Conservation (phyloP, 1,140 invertebrate genomes). For the Sweltsa coloradensis region DNA sequence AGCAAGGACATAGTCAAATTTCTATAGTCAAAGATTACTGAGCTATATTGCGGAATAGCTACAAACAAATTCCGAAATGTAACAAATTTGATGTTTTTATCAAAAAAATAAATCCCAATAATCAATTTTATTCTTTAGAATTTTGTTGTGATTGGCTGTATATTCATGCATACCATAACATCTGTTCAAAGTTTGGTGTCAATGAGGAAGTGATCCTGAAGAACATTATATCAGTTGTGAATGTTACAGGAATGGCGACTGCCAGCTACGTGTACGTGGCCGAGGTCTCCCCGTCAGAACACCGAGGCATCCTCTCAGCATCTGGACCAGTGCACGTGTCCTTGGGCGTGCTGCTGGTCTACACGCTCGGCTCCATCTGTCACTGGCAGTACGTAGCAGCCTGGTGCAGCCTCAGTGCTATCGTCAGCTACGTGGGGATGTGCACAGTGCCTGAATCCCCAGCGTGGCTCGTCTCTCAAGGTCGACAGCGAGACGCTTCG, state of each 20-base stretch:
- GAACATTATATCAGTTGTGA: constrained; percentile 7
- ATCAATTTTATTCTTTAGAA: neutral
- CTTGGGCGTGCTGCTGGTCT: constrained; percentile 36
- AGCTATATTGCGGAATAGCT: neutral
- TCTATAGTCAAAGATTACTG: too few species aligned
- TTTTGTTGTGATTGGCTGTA: too few species aligned
- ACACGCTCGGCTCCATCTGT: constrained; percentile 31
- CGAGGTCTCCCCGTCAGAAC: constrained; percentile 24
- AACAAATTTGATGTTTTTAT: neutral
- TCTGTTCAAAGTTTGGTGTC: too few species aligned
- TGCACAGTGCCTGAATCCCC: constrained; percentile 35
- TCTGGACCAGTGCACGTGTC: constrained; percentile 37
- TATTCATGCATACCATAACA: too few species aligned
- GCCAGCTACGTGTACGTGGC: constrained; percentile 27
- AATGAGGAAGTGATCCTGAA: neutral
- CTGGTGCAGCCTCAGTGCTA: constrained; percentile 26
- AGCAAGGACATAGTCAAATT: too few species aligned
- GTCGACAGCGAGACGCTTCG: constrained; percentile 18
- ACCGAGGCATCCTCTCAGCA: constrained; percentile 23
- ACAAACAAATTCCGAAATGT: neutral
- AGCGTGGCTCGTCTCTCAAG: constrained; percentile 16
- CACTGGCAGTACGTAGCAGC: constrained; percentile 30
- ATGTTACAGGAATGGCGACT: constrained; percentile 24
- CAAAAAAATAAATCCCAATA: neutral
- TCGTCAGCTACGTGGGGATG: constrained; percentile 26